Base-by-base conservation (phyloP, 2,797 vertebrate genomes). In the Siniperca undulata region DNA sequence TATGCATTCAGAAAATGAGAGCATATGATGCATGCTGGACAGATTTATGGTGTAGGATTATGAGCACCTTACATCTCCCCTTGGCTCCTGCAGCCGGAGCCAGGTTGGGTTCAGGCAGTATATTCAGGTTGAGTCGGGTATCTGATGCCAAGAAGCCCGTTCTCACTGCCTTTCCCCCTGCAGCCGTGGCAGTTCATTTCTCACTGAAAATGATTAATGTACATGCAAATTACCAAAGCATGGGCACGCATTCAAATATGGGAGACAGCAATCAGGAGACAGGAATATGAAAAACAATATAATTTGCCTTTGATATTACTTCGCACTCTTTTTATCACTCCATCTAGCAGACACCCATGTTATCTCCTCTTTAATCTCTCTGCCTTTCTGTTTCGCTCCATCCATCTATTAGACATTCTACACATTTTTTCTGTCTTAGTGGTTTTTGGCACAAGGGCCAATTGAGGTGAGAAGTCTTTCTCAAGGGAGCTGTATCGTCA, bases 131-230 rank as follows among this genome's bases (percentile, higher is more conserved):
- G 86, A 91, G 87, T 82, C 4, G 82, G 90, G 85, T 89, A 73
- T 88, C 81, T 87, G 89, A 87, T 90, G 94, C 93, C 93, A 94
- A 88, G 77, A 90, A 87, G 82, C 79, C 77, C 34, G 53, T 83
- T 93, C 87, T 83, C 85, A 52, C 81, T 76, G 74, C 73, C 80
- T 74, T 66, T 80, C 79, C 65, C 76, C 87, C 82, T 74, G 83
- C 83, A 89, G 90, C 88, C 82, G 44, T 84, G 90, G 87, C 90
- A 92, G 84, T 93, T 94, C 89, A 91, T 92, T 93, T 93, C 91
- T 94, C 92, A 83, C 89, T 84, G 88, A 90, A 93, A 94, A 93
- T 94, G 93, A 95, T 95, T 93, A 94, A 95, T 95, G 94, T 87
- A 90, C 92, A 94, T 93, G 93, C 91, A 94, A 92, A 95, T 95